Evolutionary conservation across 2,888 invertebrate genomes (phyloP).

Genomic region (Anoplius nigerrimus): DNA sequence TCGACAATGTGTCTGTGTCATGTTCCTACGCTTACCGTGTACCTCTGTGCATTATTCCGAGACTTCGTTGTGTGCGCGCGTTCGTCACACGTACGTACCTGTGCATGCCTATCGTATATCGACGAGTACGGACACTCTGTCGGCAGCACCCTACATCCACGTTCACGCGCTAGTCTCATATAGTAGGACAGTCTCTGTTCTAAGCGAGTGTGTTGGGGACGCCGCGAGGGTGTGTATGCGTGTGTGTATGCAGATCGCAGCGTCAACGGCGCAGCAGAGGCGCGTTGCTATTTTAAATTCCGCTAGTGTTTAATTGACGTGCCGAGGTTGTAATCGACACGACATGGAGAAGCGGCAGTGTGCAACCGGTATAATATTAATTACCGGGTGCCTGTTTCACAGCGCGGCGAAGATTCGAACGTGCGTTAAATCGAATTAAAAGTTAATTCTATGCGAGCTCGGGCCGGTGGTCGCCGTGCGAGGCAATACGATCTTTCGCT

Average conservation of each 20-base stretch:
- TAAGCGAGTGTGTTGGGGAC: no score
- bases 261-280: no score
- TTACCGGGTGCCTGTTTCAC: conserved; percentile 13
- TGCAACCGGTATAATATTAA: conserved; percentile 11
- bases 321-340: conserved; percentile 32
- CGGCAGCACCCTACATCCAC: no score
- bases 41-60: no score
- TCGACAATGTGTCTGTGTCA: no score
- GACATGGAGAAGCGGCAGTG: conserved; percentile 12
- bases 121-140: neutral
- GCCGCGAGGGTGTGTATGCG: neutral
- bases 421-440: conserved; percentile 31
- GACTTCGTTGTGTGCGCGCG: neutral
- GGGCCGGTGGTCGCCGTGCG: no score
- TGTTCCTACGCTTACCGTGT: no score
- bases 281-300: conserved; percentile 35
- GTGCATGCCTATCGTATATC: neutral
- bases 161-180: no score
- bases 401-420: conserved; percentile 14
- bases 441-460: conserved; percentile 5
- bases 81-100: neutral
- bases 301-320: conserved; percentile 36
- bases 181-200: no score
- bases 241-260: neutral
- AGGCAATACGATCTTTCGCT: conserved; percentile 4